A percentile compares a stretch with the other conserved stretches of the same genome.
Conservation (phyloP, 2,888 invertebrate species). For the Brachyptera risi region DNA sequence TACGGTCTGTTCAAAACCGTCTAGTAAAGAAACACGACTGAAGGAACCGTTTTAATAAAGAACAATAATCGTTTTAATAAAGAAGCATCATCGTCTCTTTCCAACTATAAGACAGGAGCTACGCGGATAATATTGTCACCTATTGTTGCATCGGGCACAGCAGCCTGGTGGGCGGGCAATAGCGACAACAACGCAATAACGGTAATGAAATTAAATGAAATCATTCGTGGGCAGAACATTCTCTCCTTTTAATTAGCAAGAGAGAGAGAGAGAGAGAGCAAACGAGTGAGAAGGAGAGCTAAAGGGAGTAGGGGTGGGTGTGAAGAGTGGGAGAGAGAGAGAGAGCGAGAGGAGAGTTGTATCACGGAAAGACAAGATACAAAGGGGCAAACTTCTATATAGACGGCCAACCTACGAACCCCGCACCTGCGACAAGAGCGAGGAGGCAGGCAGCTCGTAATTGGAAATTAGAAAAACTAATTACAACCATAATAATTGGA, state of each 20-base stretch:
- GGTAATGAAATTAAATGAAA: constrained; percentile 34
- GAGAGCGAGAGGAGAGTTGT: neutral
- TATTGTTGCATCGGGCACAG: neutral
- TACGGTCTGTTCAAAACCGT: too few species aligned
- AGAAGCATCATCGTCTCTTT: neutral
- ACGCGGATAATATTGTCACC: too few species aligned
- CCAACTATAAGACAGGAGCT: neutral
- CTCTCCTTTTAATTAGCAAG: constrained; percentile 32
- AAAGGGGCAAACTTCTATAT: too few species aligned
- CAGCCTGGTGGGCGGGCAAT: neutral
- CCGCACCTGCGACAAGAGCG: neutral
- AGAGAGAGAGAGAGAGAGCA: neutral
- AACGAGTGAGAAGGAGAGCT: neutral
- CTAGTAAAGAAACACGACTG: too few species aligned
- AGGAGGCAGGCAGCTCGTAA: neutral
- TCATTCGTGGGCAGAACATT: constrained; percentile 31
- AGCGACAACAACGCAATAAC: constrained; percentile 25
- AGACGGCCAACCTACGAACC: too few species aligned
- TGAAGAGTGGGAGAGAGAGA: neutral
- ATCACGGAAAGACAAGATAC: constrained; percentile 8
- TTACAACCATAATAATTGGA: neutral
- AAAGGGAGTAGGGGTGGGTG: too few species aligned
- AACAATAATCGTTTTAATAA: too few species aligned
- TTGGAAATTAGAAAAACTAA: constrained; percentile 9
- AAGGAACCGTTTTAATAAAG: too few species aligned